Evolutionary conservation across 2,888 invertebrate species (phyloP), one percentile per base, ranked within the genome.

Genomic region (Anarsia innoxiella): DNA sequence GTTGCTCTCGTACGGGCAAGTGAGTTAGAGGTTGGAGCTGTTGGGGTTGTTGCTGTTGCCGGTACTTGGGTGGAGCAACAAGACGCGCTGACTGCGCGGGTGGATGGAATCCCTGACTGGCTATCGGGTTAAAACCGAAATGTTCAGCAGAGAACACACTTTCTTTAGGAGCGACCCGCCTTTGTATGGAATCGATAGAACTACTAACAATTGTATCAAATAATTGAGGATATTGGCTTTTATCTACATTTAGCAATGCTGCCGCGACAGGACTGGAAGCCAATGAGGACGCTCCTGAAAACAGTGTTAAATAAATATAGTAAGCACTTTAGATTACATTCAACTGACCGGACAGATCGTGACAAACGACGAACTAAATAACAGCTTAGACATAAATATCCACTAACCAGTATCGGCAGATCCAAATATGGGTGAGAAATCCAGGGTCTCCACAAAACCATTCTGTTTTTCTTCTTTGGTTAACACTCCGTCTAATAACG

Each of bases 381-480:
- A 19, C 8, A 19, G 8, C 23, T 6, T 19, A 19, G 23, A 6
- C 4, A 19, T 4, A 6, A 4, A 8, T 19, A n/a, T n/a, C n/a
- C n/a, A 61, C 60, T 49, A 39, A 85, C 85, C 80, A 41, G 68
- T 68, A 49, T 71, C 66, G 42, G 70, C 74, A 35, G 78, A 66
- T 35, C 75, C 66, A 46, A 88, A 87, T 53, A 88, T 73, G n/a
- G 84, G 70, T 6, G 78, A 74, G 55, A 88, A 89, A 63, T 88
- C 88, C 56, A 87, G 66, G 9, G 88, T 84, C 44, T 82, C 74
- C 13, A 86, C 85, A 52, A 84, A 87, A 48, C 83, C 87, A 48
- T 66, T 65, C 44, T 72, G 65, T 30, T 61, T 53, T 47, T 70
- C 71, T 49, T 73, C 71, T 48, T 52, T 62, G 41, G 67, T 56